Conservation (phyloP, 2,797 vertebrate genomes). For the Perodicticus potto region DNA sequence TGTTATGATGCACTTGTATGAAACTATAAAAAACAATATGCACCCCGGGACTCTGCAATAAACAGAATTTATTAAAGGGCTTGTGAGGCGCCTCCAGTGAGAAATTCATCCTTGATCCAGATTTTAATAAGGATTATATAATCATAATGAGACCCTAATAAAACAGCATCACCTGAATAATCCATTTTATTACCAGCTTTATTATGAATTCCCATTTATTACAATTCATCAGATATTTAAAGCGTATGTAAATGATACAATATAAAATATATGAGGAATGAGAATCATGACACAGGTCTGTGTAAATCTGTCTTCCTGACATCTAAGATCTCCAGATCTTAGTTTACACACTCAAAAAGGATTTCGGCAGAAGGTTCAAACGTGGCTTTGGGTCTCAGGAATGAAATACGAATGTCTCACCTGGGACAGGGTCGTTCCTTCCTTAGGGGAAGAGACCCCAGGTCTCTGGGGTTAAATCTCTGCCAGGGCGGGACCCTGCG, state of each 20-base stretch:
- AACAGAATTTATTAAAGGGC: conserved; percentile 88
- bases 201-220: conserved; percentile 85
- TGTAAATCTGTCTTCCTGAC: background rate
- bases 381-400: background rate
- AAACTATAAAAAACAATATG: conserved; percentile 83
- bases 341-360: background rate
- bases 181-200: conserved; percentile 87
- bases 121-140: conserved; percentile 89
- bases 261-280: conserved; percentile 29
- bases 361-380: background rate
- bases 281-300: background rate
- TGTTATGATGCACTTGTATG: conserved; percentile 78
- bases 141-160: conserved; percentile 88
- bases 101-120: conserved; percentile 87
- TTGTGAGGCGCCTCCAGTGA: conserved; percentile 86
- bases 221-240: conserved; percentile 81
- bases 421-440: background rate
- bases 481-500: background rate
- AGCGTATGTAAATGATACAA: conserved; percentile 65
- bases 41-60: conserved; percentile 85
- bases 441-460: fast-evolving
- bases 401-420: fast-evolving
- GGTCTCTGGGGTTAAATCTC: background rate
- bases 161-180: conserved; percentile 89
- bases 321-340: background rate